Conservation (phyloP, 2,888 invertebrate genomes). For the Ctenicera cuprea region DNA sequence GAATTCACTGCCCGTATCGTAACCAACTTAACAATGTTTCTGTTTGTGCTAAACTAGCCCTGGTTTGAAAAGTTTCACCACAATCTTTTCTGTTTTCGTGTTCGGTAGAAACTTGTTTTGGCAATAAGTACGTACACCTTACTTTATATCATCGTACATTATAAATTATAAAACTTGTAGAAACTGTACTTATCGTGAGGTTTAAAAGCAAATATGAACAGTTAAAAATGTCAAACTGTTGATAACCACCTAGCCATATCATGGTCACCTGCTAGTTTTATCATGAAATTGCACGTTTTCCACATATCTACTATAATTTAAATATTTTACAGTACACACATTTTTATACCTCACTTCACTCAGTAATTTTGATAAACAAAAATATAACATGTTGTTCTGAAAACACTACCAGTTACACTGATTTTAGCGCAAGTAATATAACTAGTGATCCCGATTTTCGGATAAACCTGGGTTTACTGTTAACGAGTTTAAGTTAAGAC, state of each 20-base stretch:
- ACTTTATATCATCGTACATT: too few species aligned
- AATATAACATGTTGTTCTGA: neutral
- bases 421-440: too few species aligned
- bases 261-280: constrained; percentile 25
- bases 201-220: constrained; percentile 17
- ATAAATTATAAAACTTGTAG: constrained; percentile 3
- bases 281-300: constrained; percentile 31
- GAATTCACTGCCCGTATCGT: constrained; percentile 7
- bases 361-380: too few species aligned
- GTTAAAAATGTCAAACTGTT: constrained; percentile 24
- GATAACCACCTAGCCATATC: constrained; percentile 20
- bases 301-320: neutral
- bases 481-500: too few species aligned
- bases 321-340: constrained; percentile 1
- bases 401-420: neutral
- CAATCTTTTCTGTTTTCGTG: neutral
- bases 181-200: constrained; percentile 6
- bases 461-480: too few species aligned
- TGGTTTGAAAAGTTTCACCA: neutral
- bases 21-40: neutral
- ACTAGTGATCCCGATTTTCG: too few species aligned
- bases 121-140: neutral
- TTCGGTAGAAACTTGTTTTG: neutral
- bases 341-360: neutral
- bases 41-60: neutral